Evolutionary conservation across 2,888 invertebrate species (phyloP).

Genomic region (Chrysotoxum bicinctum): DNA sequence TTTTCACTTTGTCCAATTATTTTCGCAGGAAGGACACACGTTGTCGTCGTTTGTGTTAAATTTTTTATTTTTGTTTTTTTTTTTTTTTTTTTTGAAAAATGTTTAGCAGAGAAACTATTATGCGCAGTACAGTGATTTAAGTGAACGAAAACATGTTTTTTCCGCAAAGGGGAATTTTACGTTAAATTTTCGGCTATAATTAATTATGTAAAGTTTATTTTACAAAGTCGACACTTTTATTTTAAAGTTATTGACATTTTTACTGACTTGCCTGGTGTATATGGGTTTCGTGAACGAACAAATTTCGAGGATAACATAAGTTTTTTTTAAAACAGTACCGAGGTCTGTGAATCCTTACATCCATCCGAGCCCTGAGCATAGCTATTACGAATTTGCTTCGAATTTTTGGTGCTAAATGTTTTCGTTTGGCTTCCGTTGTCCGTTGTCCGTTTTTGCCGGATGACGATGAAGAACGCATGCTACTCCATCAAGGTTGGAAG

Average conservation of each 20-base stretch:
- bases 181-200: background rate
- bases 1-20: slow-evolving; percentile 71
- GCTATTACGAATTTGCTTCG: no score
- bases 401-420: no score
- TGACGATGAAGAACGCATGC: no score
- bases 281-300: no score
- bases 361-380: no score
- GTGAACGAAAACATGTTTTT: slow-evolving; percentile 3
- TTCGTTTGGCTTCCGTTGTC: no score
- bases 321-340: no score
- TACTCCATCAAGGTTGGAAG: no score
- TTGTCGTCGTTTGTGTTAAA: slow-evolving; percentile 28
- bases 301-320: no score
- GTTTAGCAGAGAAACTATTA: background rate
- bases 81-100: slow-evolving; percentile 9
- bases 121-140: slow-evolving; percentile 18
- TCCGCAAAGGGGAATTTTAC: background rate
- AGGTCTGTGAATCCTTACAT: no score
- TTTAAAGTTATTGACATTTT: background rate
- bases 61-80: slow-evolving; percentile 1
- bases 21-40: slow-evolving; percentile 47
- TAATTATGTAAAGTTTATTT: background rate
- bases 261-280: no score
- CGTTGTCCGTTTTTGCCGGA: no score
- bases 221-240: background rate